These are phyloP conservation scores for Apteryx mantelli DNA, from an alignment of 2,113 vertebrate species.

Conservation along the genomic window DNA sequence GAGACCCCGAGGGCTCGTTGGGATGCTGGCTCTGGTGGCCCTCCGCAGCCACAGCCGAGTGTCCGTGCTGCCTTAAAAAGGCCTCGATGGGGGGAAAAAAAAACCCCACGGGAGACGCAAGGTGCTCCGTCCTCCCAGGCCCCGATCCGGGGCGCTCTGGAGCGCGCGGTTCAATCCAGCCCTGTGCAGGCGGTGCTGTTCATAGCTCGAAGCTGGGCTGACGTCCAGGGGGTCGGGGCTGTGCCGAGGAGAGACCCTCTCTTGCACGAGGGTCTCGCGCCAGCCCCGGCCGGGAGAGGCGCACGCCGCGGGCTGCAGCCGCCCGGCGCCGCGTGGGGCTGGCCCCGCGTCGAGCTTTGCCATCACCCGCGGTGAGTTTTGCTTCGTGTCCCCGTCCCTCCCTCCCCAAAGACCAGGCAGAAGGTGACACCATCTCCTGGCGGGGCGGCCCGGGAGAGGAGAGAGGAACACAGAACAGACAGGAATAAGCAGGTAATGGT, in stretches of 20 bases:
- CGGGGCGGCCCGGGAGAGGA: neutral
- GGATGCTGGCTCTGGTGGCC: neutral
- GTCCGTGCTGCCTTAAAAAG: neutral
- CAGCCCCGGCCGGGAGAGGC: neutral
- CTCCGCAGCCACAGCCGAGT: neutral
- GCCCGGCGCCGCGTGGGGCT: too few species aligned
- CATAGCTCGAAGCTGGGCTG: too few species aligned
- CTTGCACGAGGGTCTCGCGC: neutral
- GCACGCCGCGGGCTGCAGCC: neutral
- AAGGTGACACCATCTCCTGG: neutral
- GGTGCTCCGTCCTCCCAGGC: neutral
- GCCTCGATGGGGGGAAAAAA: neutral
- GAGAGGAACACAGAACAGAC: neutral
- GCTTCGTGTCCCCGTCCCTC: neutral
- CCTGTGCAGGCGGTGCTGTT: too few species aligned
- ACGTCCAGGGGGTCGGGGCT: too few species aligned
- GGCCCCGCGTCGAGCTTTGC: too few species aligned
- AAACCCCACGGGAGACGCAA: neutral
- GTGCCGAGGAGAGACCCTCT: neutral
- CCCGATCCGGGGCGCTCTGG: neutral
- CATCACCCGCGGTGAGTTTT: fast-evolving
- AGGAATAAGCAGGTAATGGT: conserved; percentile 16
- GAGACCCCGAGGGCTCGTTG: neutral
- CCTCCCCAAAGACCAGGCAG: neutral
- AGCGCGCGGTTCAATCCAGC: neutral